Base-by-base conservation (phyloP, 2,797 vertebrate genomes). In the Rhodeus uyekii region DNA sequence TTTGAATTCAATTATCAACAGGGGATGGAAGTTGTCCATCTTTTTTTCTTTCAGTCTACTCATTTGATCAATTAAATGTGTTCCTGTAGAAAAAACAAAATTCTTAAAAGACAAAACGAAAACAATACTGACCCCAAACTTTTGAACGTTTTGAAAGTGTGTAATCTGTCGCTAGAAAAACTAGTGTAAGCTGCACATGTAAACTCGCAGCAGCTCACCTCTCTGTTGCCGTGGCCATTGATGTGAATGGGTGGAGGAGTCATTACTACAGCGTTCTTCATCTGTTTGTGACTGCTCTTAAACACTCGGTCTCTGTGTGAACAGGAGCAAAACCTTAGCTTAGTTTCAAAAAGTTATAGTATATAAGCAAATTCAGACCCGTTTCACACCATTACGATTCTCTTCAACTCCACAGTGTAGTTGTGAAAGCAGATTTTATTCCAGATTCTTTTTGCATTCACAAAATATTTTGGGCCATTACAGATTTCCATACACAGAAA, bases 211-310 rank as follows among this genome's bases (percentile, higher is more conserved):
- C 3, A 5, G 39, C 93, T 90, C 86, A 97, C 96, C 95, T 96
- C 95, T 92, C 93, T 92, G 89, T 91, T 92, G 76, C 94, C 93
- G 77, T 92, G 93, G 63, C 93, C 91, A 2, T 94, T 94, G 8
- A 95, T 91, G 86, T 93, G 93, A 84, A 96, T 95, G 1, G 95
- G 95, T 38, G 95, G 96, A 0, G 96, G 96, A 0, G 94, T 96
- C 93, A 94, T 93, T n/a, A 96, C 92, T 0, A 87, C 88, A 0
- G 91, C 89, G 84, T 86, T 92, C 83, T 96, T 96, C 6, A 89
- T 89, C 81, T 92, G 94, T 87, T 93, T 94, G 81, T 93, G 90
- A 80, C 93, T 96, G 91, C 91, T 93, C 89, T 95, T 96, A 84
- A 96, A 95, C 58, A 95, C 84, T 22, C 87, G 92, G 90, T 94